A percentile compares a stretch with the other conserved stretches of the same genome.
Evolutionary conservation across 2,888 invertebrate species (phyloP).

Genomic region (Sinotaia quadrata): DNA sequence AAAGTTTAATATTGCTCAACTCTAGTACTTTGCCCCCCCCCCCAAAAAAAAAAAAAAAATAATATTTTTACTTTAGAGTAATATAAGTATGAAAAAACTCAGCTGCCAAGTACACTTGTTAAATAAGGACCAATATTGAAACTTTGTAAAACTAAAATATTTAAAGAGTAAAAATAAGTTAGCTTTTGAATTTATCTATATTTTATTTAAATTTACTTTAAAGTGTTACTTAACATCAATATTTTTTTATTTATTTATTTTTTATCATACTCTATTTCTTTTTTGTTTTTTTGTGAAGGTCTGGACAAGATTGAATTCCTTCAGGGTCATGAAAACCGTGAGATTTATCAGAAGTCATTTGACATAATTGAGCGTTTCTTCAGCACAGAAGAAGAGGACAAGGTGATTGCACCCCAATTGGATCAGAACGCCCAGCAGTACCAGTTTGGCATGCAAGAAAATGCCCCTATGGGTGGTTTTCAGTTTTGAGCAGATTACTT

Average conservation of each 20-base stretch:
- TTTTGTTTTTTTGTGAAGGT: slow-evolving; percentile 71
- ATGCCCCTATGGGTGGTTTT: slow-evolving; percentile 61
- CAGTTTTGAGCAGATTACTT: no score
- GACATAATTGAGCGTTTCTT: slow-evolving; percentile 97
- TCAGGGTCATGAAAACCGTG: slow-evolving; percentile 96
- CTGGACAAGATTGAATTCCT: slow-evolving; percentile 98
- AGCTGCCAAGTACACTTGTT: no score
- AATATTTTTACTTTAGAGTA: no score
- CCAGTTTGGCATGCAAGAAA: slow-evolving; percentile 51
- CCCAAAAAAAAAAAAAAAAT: no score
- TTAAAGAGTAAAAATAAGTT: neutral
- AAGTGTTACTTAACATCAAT: neutral
- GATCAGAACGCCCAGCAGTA: slow-evolving; percentile 76
- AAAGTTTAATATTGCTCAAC: no score
- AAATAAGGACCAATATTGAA: no score
- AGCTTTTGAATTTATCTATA: neutral
- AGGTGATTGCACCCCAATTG: slow-evolving; percentile 79
- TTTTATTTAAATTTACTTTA: neutral
- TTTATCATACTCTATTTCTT: neutral
- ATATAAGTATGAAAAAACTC: no score
- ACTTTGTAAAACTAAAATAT: neutral
- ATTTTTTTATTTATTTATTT: neutral
- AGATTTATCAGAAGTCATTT: slow-evolving; percentile 97
- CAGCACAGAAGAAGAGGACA: slow-evolving; percentile 82
- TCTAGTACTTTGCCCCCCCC: no score